Base-by-base conservation (phyloP, 2,888 invertebrate species). In the Nebria brevicollis region DNA sequence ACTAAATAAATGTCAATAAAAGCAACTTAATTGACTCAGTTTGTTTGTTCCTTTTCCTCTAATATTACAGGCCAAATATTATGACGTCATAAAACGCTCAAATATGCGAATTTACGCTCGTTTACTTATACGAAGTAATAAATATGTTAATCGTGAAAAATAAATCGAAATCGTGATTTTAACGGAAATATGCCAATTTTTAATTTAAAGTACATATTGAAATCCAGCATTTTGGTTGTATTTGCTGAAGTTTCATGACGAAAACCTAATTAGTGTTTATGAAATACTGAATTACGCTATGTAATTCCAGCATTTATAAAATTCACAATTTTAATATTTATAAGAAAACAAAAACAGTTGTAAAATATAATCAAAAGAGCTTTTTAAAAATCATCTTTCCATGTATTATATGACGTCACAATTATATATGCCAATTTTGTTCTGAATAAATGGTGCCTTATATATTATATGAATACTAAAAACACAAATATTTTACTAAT, bases 401-500 rank as follows among this genome's bases (percentile, higher is more conserved):
- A 2, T 13, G 54, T 1, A 54, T 2, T 11, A 54, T 54, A 54
- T 54, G 13, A 54, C 54, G 54, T 54, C 54, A 8, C 54, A 54
- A 54, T 13, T 13, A 54, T 4, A 34, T 34, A 5, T 34, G 34
- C 34, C 34, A 5, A 34, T 34, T 54, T 54, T 54, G 54, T 11
- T 54, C 54, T 3, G 8, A 54, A 54, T 54, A 54, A 77, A 78
- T 78, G 78, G 78, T 73, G 74, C 66, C 66, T 42, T 78, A 66
- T 74, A 65, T 73, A 78, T 54, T 73, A 78, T 78, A 26, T 78
- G 78, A 74, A 74, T 78, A 78, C 78, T 78, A 74, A 73, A 78
- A 78, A 78, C 78, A 78, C 78, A 78, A 78, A 78, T 74, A 78
- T 78, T 78, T 74, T 73, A 78, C 73, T 78, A 42, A 78, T 77